phyloP scores from a whole-genome alignment of 2,113 vertebrate genomes.

The Leuciscus idus region DNA sequence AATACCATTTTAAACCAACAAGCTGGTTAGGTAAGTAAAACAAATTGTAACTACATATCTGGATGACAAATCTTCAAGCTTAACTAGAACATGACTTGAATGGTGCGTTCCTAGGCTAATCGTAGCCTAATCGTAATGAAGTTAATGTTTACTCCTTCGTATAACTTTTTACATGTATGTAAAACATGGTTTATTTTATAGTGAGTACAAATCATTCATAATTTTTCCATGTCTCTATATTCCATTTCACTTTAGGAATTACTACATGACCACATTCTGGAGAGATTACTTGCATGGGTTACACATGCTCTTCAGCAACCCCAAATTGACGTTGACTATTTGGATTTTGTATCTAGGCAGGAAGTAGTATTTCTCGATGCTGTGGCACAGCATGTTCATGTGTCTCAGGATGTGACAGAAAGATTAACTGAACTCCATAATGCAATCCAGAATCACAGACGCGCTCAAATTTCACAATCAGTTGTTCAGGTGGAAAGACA shows the following conservation, averaged over 20 bases:
- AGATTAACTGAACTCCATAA: constrained; percentile 5
- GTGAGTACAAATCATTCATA: background rate
- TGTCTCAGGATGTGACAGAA: background rate
- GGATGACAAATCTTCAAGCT: too few relatives aligned
- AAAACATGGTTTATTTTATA: background rate
- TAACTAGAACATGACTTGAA: too few relatives aligned
- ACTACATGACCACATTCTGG: background rate
- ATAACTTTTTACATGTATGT: background rate
- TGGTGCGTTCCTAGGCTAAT: too few relatives aligned
- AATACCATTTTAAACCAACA: too few relatives aligned
- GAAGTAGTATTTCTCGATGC: background rate
- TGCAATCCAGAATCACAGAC: constrained; percentile 3
- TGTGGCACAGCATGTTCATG: background rate
- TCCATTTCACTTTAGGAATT: background rate
- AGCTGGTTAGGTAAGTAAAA: too few relatives aligned
- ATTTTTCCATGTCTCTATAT: background rate
- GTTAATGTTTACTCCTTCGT: background rate
- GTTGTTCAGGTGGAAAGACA: background rate
- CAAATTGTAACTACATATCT: too few relatives aligned
- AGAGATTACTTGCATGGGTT: background rate
- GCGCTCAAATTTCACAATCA: background rate
- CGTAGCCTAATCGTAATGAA: background rate
- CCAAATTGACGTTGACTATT: background rate
- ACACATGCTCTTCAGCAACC: constrained; percentile 17
- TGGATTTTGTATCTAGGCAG: background rate